Evolutionary conservation across 64 coral and sea anemone species (phyloP).

Genomic region (Exaiptasia diaphana): DNA sequence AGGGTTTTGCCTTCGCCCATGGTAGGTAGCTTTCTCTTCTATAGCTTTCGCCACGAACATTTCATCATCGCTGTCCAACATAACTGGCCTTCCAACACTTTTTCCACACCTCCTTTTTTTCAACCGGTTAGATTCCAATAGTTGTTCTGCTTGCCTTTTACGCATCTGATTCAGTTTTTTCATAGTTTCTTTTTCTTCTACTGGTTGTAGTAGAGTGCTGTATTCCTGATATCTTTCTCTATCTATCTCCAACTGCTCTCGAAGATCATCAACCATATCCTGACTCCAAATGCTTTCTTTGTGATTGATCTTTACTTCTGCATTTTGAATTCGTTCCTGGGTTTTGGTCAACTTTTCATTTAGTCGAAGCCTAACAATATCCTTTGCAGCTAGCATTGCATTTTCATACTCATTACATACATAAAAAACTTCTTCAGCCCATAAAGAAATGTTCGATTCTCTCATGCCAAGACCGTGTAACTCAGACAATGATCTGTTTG

Average conservation of each 20-base stretch:
- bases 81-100: neutral
- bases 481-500: constrained; percentile 44
- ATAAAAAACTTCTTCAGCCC: neutral
- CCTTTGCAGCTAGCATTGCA: neutral
- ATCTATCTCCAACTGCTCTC: constrained; percentile 14
- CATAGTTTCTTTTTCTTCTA: neutral
- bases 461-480: neutral
- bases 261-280: constrained; percentile 5
- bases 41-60: constrained; percentile 35
- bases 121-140: neutral
- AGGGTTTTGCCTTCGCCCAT: constrained; percentile 27
- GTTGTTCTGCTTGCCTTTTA: constrained; percentile 9
- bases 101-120: constrained; percentile 6
- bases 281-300: constrained; percentile 14
- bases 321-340: constrained; percentile 10
- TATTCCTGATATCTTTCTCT: constrained; percentile 6
- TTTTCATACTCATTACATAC: constrained; percentile 18
- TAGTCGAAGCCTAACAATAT: no score
- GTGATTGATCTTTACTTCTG: neutral
- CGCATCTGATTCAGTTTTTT: constrained; percentile 1
- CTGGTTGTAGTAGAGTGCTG: neutral
- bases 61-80: constrained; percentile 31
- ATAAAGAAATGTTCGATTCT: constrained; percentile 8
- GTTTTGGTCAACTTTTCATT: no score
- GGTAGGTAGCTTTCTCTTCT: constrained; percentile 51